Base-by-base conservation (phyloP, 92 coral and sea anemone species). In the Phenganax subtilis region DNA sequence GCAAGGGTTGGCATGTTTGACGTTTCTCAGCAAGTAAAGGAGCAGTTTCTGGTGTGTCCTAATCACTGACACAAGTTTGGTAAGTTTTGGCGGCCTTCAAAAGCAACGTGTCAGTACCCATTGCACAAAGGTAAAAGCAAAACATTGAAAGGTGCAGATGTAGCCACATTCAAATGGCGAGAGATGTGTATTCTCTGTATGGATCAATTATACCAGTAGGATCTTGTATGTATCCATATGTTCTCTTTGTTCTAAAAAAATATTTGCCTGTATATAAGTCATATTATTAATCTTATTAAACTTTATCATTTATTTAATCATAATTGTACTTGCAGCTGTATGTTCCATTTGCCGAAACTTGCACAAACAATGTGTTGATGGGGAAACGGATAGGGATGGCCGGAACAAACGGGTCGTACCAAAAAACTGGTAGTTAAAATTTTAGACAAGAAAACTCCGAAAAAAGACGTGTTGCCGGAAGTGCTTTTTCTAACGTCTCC, bases 1-100 rank as follows among this genome's bases (percentile, higher is more conserved):
- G 83, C 83, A 80, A 80, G 83, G 74, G 55, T 37, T 51, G 83
- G 83, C 83, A 17, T 79, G 55, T 80, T 64, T 3, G 20, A 51
- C 83, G 12, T 80, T 16, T 25, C 71, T 25, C 82, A 77, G 82
- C 56, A 77, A 25, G 82, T 20, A 59, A 59, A 59, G 20, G 65
- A 59, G 65, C 65, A 59, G 65, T 14, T 59, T 59, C 65, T 59
- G 65, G 65, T 59, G 65, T 59, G 65, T 59, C 65, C 65, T 59
- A 14, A 59, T 59, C 65, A 59, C 65, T 20, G 74, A 47, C 31
- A 64, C 56, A 63, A 51, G 20, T 54, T 66, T 67, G 84, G 84
- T 17, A 66, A 66, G 9, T 80, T 66, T 66, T 80, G 84, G 84
- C 75, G 2, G 15, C 84, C 84, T 14, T 9, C 25, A 14, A 80